A percentile compares a stretch with the other conserved stretches of the same genome.
Evolutionary conservation across 2,113 vertebrate genomes (phyloP).

Genomic region (Phalacrocorax brasilianus): DNA sequence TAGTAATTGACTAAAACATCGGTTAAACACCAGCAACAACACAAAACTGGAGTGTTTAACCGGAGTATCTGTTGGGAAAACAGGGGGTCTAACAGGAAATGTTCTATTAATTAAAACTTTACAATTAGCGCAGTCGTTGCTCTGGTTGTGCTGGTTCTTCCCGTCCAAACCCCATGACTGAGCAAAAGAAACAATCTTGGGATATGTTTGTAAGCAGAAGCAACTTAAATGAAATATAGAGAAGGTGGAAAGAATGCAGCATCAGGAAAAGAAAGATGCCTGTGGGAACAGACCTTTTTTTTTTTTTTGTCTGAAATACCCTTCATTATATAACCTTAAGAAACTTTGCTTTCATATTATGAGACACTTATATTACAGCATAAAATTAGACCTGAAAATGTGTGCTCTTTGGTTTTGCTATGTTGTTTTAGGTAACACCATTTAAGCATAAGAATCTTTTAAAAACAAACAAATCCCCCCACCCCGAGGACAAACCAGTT

Average conservation of each 20-base stretch:
- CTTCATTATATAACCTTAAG: not conserved
- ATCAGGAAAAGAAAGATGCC: not conserved
- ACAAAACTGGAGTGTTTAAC: not conserved
- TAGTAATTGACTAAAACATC: not conserved
- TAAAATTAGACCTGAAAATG: not conserved
- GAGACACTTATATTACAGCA: not conserved
- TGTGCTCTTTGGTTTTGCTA: constrained; percentile 1
- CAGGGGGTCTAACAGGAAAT: not conserved
- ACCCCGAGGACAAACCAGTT: not conserved
- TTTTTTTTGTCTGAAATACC: not conserved
- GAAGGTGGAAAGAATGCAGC: not conserved
- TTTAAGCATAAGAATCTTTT: not conserved
- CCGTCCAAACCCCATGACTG: not conserved
- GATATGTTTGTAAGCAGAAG: not conserved
- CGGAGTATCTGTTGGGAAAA: not conserved
- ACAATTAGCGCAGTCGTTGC: not conserved
- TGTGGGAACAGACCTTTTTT: not conserved
- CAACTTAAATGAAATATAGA: not conserved
- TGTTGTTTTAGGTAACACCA: not conserved
- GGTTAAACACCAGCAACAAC: not conserved
- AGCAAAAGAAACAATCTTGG: not conserved
- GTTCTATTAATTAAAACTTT: not conserved
- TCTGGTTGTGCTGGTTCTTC: not conserved
- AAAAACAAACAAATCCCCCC: not conserved
- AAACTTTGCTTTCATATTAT: not conserved